Base-by-base conservation (phyloP, 92 coral and sea anemone species). In the Paragorgia papillata region DNA sequence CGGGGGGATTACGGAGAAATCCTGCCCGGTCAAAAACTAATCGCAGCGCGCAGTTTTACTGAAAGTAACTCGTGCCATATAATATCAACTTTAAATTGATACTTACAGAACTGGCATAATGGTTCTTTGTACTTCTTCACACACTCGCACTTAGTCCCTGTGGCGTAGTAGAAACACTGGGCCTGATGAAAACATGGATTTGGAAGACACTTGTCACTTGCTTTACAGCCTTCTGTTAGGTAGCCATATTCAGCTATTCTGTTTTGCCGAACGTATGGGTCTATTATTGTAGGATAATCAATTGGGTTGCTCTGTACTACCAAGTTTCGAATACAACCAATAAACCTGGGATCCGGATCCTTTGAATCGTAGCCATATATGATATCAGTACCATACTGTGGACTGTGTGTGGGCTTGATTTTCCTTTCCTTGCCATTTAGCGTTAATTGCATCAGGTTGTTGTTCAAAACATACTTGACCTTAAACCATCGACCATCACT, bases 111-210 rank as follows among this genome's bases (percentile, higher is more conserved):
- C 33, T 71, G 78, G 32, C 78, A 71, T 2, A 71, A 34, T 0
- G 78, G 78, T 32, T 30, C n/a, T 32, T 71, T 31, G 78, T 71
- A 71, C 4, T n/a, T 53, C 50, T 71, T 57, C 27, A 7, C 37
- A 41, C 78, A 71, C 5, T 71, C 78, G 32, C 78, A 71, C 3
- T 33, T 18, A 19, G 31, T 28, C 2, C 64, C 78, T 28, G 8
- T 22, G 19, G 39, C 30, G 18, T 49, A 57, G 25, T 46, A n/a
- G 24, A 53, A 54, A 15, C 78, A 71, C 34, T 31, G 30, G 17
- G 78, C 78, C 9, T 71, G 51, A 54, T 71, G 78, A 34, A 71
- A 71, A 55, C 78, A 71, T 14, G 78, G 78, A 22, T 71, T 71
- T 0, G 78, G 78, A 9, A 71, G 24, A 33, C 78, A 71, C 1